These are phyloP conservation scores for Seriola aureovittata DNA, from an alignment of 2,113 vertebrate genomes.

Conservation along the genomic window DNA sequence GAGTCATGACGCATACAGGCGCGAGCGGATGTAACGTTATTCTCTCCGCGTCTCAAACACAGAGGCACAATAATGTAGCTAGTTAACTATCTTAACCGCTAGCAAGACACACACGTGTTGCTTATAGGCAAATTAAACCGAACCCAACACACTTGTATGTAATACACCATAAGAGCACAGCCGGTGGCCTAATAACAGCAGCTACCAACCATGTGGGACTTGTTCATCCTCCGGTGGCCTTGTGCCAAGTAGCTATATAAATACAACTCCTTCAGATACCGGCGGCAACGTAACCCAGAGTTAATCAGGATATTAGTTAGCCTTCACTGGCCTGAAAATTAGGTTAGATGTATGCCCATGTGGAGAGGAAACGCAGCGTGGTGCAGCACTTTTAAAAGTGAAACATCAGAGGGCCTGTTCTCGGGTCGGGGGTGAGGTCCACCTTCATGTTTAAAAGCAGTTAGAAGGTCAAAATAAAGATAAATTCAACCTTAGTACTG, in stretches of 20 bases:
- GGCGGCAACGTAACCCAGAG: neutral
- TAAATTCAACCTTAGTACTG: neutral
- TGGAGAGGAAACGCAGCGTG: neutral
- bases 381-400: neutral
- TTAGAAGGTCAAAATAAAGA: neutral
- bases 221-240: conserved; percentile 2
- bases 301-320: neutral
- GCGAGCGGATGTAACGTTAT: conserved; percentile 31
- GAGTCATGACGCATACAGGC: conserved; percentile 36
- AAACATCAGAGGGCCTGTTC: neutral
- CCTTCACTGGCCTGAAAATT: no score
- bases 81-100: neutral
- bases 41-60: neutral
- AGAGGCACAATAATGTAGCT: neutral
- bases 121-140: no score
- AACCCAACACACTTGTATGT: neutral
- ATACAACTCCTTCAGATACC: neutral
- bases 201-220: conserved; percentile 6
- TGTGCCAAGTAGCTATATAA: neutral
- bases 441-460: neutral
- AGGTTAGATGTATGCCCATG: neutral
- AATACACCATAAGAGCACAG: no score
- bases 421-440: neutral
- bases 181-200: neutral
- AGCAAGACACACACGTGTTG: neutral